These are phyloP conservation scores for Myrmecophaga tridactyla DNA, from an alignment of 2,113 vertebrate species.

Conservation along the genomic window DNA sequence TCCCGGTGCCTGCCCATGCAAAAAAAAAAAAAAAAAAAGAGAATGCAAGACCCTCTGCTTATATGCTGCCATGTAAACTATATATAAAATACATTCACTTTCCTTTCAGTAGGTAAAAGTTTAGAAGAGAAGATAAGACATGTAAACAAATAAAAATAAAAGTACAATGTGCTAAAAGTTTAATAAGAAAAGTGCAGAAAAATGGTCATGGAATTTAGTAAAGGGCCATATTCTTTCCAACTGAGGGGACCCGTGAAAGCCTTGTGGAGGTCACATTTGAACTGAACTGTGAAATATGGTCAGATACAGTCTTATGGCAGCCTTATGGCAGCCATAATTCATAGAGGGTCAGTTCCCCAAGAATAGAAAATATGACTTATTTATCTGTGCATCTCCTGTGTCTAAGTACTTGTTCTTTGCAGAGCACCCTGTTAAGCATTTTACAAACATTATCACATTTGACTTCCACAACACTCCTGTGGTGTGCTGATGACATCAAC, in stretches of 20 bases:
- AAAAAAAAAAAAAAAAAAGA: too few relatives aligned
- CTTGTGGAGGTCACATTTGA: slow-evolving; percentile 34
- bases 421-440: background rate
- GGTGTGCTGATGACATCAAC: background rate
- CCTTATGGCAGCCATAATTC: slow-evolving; percentile 38
- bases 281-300: slow-evolving; percentile 22
- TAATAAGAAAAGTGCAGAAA: slow-evolving; percentile 23
- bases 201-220: background rate
- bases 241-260: background rate
- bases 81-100: slow-evolving; percentile 13
- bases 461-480: background rate
- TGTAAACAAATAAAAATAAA: slow-evolving; percentile 37
- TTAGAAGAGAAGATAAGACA: background rate
- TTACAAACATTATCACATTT: background rate
- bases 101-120: slow-evolving; percentile 17
- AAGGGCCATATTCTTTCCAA: slow-evolving; percentile 21
- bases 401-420: background rate
- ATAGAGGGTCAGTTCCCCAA: slow-evolving; percentile 11
- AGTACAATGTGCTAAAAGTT: background rate
- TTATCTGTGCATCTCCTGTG: background rate
- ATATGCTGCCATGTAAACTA: background rate
- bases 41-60: background rate
- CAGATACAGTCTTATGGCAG: too few relatives aligned
- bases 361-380: slow-evolving; percentile 16
- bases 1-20: too few relatives aligned